Conservation (phyloP, 2,113 vertebrate genomes). For the Corythornis vintsioides region DNA sequence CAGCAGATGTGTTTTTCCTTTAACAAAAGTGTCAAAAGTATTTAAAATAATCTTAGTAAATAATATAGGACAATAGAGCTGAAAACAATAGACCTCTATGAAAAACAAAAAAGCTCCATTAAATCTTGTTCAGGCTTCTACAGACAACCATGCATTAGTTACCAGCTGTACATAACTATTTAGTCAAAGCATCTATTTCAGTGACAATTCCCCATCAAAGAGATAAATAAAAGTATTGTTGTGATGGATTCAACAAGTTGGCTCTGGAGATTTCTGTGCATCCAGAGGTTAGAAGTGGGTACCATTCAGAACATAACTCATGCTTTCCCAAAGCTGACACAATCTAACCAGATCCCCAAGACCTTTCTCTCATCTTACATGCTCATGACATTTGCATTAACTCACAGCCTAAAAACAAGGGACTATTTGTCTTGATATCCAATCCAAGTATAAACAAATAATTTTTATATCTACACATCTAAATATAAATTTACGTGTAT, state of each 20-base stretch:
- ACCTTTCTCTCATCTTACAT: neutral
- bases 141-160: conserved; percentile 39
- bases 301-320: neutral
- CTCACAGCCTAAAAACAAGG: neutral
- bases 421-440: neutral
- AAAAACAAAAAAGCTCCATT: conserved; percentile 70
- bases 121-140: conserved; percentile 67
- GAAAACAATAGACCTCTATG: conserved; percentile 3
- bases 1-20: conserved; percentile 1
- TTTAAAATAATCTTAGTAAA: conserved; percentile 25
- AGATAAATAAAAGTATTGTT: conserved; percentile 53
- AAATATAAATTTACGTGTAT: no score
- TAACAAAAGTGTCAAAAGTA: neutral
- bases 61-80: conserved; percentile 5
- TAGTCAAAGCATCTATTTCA: conserved; percentile 72
- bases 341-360: neutral
- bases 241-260: conserved; percentile 57
- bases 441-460: neutral
- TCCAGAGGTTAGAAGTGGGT: conserved; percentile 49
- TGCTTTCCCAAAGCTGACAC: neutral
- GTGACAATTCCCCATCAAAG: conserved; percentile 58
- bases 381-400: neutral
- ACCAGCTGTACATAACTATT: conserved; percentile 73
- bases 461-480: neutral
- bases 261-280: conserved; percentile 23